Base-by-base conservation (phyloP, 2,797 vertebrate genomes). In the Cichlasoma orientale region DNA sequence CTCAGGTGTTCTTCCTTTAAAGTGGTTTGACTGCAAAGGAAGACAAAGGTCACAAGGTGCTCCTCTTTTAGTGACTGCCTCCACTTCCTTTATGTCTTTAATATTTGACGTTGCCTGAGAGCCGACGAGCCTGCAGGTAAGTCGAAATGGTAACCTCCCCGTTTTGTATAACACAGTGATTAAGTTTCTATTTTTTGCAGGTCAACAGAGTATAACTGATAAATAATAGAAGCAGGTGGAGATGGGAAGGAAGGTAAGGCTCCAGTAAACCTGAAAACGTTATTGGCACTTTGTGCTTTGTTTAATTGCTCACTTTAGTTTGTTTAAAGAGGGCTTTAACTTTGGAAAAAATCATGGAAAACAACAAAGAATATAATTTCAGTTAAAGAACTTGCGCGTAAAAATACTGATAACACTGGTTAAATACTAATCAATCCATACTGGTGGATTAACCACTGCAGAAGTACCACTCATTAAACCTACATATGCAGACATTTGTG, bases 151-250 rank as follows among this genome's bases (percentile, higher is more conserved):
- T 14, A 68, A 56, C 54, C 25, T 57, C 69, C 47, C 50, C 14
- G 8, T 52, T 57, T 55, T 41, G 16, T 44, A 54, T 58, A 56
- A 18, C 63, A 3, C 19, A 1, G 18, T 72, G 54, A 74, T 71
- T 19, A 7, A 41, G 19, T 80, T 78, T 85, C 73, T 83, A 72
- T 74, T 63, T 79, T 80, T 76, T 77, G 78, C 29, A 55, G 58
- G 72, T 80, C n/a, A 36, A 41, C 33, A 61, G 66, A 77, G 41
- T 57, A 47, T 29, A 9, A 50, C n/a, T 68, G 59, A 71, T 92
- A 56, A 91, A 93, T 89, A 80, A 92, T 90, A 68, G 36, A 68
- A 77, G 70, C 29, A 74, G 41, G 57, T 72, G 70, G 33, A 31
- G 44, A 50, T 33, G 21, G 47, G 19, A n/a, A 16, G n/a, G 72